Conservation (phyloP, 1,140 invertebrate genomes). For the Drosophila nebulosa region DNA sequence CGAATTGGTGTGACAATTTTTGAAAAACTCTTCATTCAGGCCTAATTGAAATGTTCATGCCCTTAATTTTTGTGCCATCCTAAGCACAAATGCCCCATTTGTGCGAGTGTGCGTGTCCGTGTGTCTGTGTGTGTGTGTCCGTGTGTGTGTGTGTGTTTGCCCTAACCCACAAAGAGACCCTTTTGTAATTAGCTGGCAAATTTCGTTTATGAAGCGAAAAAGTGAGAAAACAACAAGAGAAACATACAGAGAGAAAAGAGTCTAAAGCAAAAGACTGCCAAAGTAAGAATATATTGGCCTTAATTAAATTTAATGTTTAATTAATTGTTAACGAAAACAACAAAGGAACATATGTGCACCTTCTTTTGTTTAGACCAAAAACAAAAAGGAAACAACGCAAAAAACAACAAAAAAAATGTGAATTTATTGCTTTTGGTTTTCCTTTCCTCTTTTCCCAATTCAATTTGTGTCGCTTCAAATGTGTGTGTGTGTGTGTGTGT, state of each 20-base stretch:
- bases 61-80: conserved; percentile 24
- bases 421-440: neutral
- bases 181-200: conserved; percentile 41
- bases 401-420: no score
- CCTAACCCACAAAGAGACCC: conserved; percentile 22
- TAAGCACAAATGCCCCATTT: conserved; percentile 43
- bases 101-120: neutral
- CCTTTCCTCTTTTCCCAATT: neutral
- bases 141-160: neutral
- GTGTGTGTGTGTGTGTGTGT: neutral
- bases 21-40: neutral
- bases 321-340: conserved; percentile 59
- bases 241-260: neutral
- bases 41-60: conserved; percentile 44
- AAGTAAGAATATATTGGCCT: conserved; percentile 28
- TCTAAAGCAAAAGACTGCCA: neutral
- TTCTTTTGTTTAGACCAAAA: neutral
- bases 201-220: conserved; percentile 1
- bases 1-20: conserved; percentile 9
- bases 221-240: neutral
- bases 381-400: neutral
- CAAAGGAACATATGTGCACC: conserved; percentile 25
- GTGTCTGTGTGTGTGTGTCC: neutral
- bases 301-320: conserved; percentile 72
- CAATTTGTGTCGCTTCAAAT: neutral